These are phyloP conservation scores for Eretmochelys imbricata DNA, from an alignment of 2,113 vertebrate species.

Conservation along the genomic window DNA sequence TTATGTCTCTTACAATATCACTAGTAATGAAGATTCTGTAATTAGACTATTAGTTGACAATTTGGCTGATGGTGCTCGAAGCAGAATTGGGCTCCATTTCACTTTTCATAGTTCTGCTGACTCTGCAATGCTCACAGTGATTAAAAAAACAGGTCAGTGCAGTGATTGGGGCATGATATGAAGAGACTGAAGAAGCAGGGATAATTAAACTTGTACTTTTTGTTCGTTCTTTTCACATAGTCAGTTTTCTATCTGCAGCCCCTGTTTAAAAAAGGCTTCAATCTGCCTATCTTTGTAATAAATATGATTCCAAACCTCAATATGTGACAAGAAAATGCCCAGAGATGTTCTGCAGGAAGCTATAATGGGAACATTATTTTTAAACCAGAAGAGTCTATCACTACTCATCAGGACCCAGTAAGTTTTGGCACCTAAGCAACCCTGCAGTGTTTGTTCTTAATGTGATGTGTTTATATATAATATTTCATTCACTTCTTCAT, in stretches of 20 bases:
- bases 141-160: not conserved
- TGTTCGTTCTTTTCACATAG: not conserved
- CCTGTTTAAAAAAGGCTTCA: not conserved
- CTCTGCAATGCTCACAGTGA: not conserved
- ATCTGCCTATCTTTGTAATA: rapidly evolving
- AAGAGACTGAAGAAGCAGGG: not conserved
- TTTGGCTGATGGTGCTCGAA: not conserved
- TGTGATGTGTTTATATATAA: not conserved
- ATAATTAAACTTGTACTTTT: not conserved
- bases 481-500: not conserved
- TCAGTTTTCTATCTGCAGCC: not conserved
- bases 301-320: rapidly evolving
- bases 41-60: not conserved
- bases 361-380: not conserved
- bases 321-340: not conserved
- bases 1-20: not conserved
- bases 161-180: not conserved
- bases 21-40: not conserved
- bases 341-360: rapidly evolving
- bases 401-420: not conserved
- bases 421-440: not conserved
- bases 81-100: not conserved
- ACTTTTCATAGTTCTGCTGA: not conserved
- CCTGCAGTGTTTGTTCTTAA: rapidly evolving
- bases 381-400: not conserved